phyloP scores from a whole-genome alignment of 2,113 vertebrate species.

The Anoura caudifer region DNA sequence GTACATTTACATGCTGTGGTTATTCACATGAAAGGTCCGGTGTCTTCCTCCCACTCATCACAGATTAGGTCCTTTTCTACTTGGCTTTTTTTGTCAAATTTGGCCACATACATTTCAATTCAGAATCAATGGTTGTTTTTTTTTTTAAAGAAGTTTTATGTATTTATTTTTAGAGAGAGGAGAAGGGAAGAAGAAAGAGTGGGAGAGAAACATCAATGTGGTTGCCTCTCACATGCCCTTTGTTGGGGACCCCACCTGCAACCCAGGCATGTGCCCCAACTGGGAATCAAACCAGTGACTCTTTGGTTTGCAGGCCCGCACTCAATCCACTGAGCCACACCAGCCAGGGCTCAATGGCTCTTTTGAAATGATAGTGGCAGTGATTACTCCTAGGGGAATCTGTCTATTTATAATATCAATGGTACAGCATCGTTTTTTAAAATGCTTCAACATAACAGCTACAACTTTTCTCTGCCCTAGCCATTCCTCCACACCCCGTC shows the following conservation, averaged over 20 bases:
- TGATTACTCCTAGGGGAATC: not conserved
- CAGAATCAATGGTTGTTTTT: not conserved
- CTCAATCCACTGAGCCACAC: no score
- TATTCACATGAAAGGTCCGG: not conserved
- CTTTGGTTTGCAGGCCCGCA: no score
- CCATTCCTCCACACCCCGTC: not conserved
- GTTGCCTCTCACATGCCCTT: no score
- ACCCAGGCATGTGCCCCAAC: no score
- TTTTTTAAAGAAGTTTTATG: not conserved
- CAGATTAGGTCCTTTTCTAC: not conserved
- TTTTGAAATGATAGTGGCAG: not conserved
- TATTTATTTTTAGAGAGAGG: no score
- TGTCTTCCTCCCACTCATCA: not conserved
- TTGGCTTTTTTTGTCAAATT: not conserved
- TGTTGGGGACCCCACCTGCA: no score
- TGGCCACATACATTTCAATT: not conserved
- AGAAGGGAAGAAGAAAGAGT: no score
- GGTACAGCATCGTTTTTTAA: not conserved
- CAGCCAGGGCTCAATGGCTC: not conserved
- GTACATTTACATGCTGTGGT: not conserved
- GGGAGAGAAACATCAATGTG: no score
- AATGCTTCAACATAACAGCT: not conserved
- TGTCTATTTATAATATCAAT: slow-evolving; percentile 9
- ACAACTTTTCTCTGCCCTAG: not conserved
- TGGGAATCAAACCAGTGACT: no score